Conservation (phyloP, 2,797 vertebrate species). For the Echeneis naucrates region DNA sequence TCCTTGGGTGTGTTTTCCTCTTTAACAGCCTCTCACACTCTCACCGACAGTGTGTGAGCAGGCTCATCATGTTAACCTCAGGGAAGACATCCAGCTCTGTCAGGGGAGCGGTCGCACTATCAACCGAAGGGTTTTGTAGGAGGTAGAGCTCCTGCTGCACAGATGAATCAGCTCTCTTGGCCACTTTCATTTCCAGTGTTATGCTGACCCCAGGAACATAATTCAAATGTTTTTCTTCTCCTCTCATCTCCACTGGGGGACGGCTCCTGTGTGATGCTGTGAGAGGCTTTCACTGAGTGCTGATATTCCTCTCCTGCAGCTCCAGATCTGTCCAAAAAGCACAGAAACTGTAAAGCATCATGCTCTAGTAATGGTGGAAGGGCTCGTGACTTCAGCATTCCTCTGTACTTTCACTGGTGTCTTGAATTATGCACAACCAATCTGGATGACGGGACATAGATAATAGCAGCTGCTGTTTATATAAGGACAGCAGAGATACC, state of each 20-base stretch:
- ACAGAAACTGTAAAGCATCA: conserved; percentile 6
- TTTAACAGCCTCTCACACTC: conserved; percentile 27
- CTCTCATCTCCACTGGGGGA: conserved; percentile 29
- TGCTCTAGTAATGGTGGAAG: not conserved
- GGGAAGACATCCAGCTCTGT: conserved; percentile 31
- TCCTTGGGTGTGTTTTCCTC: conserved; percentile 31
- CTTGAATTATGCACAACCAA: conserved; percentile 18
- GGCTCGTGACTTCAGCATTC: conserved; percentile 6
- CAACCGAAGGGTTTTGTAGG: conserved; percentile 21
- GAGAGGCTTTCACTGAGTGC: conserved; percentile 17
- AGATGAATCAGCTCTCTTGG: conserved; percentile 24
- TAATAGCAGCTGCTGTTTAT: conserved; percentile 10
- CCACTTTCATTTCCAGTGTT: conserved; percentile 44
- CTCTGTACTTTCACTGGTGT: not conserved
- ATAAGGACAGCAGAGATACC: not conserved
- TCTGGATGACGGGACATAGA: conserved; percentile 11
- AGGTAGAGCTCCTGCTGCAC: conserved; percentile 27
- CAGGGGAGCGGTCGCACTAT: conserved; percentile 32
- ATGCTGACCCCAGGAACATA: conserved; percentile 37
- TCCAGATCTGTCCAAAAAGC: conserved; percentile 26
- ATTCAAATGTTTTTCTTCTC: conserved; percentile 42
- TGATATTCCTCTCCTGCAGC: conserved; percentile 22
- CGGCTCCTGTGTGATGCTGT: conserved; percentile 21
- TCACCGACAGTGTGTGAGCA: conserved; percentile 18
- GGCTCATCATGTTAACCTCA: conserved; percentile 44